phyloP scores from a whole-genome alignment of 1,140 invertebrate species.

The Chionoecetes opilio region DNA sequence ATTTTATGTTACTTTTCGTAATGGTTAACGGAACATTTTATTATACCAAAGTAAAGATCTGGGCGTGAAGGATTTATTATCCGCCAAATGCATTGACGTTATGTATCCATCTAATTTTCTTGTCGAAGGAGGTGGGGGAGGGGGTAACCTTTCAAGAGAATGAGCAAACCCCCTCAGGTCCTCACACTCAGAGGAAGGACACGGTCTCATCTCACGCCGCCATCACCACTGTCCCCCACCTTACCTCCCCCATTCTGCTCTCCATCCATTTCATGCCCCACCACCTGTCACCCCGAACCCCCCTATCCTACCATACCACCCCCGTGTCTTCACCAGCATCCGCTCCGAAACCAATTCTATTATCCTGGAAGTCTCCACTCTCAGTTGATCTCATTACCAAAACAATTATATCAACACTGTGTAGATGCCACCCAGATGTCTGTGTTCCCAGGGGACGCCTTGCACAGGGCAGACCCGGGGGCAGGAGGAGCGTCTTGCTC shows the following conservation, averaged over 20 bases:
- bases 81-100: background rate
- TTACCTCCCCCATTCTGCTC: background rate
- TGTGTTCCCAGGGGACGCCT: background rate
- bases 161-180: background rate
- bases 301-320: background rate
- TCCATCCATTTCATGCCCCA: background rate
- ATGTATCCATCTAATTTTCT: constrained; percentile 7
- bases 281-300: background rate
- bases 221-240: background rate
- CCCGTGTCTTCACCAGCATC: background rate
- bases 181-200: background rate
- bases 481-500: background rate
- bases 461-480: background rate
- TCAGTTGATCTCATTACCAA: constrained; percentile 29
- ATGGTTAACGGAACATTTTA: too few relatives aligned
- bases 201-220: background rate
- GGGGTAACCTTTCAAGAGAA: background rate
- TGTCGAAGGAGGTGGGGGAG: too few relatives aligned
- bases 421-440: background rate
- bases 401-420: constrained; percentile 21
- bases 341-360: constrained; percentile 8
- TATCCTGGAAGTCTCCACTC: constrained; percentile 16
- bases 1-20: too few relatives aligned
- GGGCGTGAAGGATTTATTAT: too few relatives aligned
- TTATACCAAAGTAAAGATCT: too few relatives aligned